Percentiles rank a stretch among this genome's conserved stretches.
These are phyloP conservation scores for Australoheros scitulus DNA, from an alignment of 2,113 vertebrate species.

Conservation along the genomic window DNA sequence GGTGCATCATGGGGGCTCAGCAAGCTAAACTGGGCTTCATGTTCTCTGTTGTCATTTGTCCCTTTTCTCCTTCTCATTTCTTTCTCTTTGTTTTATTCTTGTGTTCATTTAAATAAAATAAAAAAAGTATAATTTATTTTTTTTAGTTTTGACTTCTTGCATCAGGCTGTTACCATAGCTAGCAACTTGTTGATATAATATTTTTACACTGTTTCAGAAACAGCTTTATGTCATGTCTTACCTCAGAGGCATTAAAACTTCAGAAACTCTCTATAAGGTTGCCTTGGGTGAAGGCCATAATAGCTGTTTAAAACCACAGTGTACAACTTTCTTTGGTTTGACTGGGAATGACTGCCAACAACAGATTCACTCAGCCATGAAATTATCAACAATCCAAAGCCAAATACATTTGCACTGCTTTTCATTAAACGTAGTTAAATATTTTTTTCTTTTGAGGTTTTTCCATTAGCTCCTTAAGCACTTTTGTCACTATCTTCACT, in stretches of 20 bases:
- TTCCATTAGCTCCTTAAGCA: background rate
- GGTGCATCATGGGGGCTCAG: conserved; percentile 1
- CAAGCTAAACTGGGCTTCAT: background rate
- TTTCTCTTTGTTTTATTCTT: background rate
- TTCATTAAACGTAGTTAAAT: background rate
- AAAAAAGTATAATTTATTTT: background rate
- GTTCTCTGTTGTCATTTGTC: background rate
- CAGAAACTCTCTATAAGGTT: background rate
- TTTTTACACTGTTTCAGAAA: background rate
- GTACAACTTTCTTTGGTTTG: background rate
- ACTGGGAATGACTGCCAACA: conserved; percentile 1
- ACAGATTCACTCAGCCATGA: background rate
- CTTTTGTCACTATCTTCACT: background rate
- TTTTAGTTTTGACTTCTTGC: background rate
- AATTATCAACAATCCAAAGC: conserved; percentile 17
- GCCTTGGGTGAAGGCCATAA: background rate
- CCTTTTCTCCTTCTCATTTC: background rate
- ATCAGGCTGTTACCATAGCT: background rate
- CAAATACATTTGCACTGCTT: background rate
- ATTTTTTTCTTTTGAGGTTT: conserved; percentile 6
- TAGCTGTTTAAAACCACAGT: background rate
- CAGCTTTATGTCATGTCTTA: background rate
- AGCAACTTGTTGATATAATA: background rate
- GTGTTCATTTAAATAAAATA: background rate
- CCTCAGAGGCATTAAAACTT: background rate